A percentile compares a stretch with the other conserved stretches of the same genome.
Conservation (phyloP, 2,888 invertebrate genomes). For the Lepetodrilus schrolli region DNA sequence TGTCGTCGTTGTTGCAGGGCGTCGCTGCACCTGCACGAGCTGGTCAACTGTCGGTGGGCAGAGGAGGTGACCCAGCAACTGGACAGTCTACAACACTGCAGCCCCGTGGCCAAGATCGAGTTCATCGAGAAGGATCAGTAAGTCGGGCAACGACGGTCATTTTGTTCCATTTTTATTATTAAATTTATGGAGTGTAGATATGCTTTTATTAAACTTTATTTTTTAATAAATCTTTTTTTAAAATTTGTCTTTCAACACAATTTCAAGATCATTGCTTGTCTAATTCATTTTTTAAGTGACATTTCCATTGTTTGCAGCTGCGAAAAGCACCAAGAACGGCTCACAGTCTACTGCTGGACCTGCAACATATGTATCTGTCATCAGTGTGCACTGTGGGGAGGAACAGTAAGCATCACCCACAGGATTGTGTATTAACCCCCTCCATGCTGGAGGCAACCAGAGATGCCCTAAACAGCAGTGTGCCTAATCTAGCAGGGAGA, state of each 20-base stretch:
- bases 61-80: conserved; percentile 95
- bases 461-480: no score
- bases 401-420: conserved; percentile 80
- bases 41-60: conserved; percentile 96
- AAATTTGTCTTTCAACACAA: no score
- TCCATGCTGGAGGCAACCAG: no score
- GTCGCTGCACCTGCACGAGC: conserved; percentile 89
- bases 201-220: no score
- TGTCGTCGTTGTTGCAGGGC: conserved; percentile 78
- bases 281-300: no score
- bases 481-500: no score
- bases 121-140: conserved; percentile 83
- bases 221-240: no score
- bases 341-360: conserved; percentile 93
- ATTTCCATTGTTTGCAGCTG: conserved; percentile 81
- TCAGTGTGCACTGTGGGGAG: conserved; percentile 93
- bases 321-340: conserved; percentile 88
- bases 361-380: conserved; percentile 93
- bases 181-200: no score
- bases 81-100: conserved; percentile 84
- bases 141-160: no score
- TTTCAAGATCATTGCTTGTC: no score
- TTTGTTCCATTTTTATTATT: no score
- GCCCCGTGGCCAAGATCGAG: conserved; percentile 76
- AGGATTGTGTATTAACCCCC: no score